Evolutionary conservation across 1,140 invertebrate species (phyloP), one percentile per base, ranked within the genome.

Genomic region (Neotoxoptera formosana): DNA sequence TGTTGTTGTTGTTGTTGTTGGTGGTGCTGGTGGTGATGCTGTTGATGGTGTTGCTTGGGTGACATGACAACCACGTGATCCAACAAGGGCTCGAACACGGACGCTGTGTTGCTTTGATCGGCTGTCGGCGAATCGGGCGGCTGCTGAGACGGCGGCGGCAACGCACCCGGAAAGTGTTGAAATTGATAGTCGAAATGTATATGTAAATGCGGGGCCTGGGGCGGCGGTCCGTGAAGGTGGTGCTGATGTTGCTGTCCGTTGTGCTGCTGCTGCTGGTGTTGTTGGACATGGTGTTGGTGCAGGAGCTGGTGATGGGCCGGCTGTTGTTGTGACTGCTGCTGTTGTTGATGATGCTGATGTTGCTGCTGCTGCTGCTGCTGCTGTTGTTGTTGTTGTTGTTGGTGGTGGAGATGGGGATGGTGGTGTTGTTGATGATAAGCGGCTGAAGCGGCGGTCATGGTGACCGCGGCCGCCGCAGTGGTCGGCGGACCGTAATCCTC

Each of bases 21-120:
- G 4, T 97, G 97, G 91, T 36, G 97, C 94, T 0, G 97, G 97
- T 20, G 97, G 9, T 95, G 97, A 97, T 76, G 97, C 97, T 8
- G 97, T 97, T 95, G 97, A 97, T 4, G 97, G 97, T 94, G 97
- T 96, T 95, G 97, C 97, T 1, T 97, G 96, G 7, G 97, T 97
- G 93, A 30, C 97, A 95, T 0, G 97, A 97, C 17, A 97, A 9
- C 53, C 21, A 93, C 81, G 34, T 93, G 91, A 30, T 93, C 91
- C 81, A 84, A n/a, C 91, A 93, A 96, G 94, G 97, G 96, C 56
- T 97, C 96, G 21, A 96, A 95, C 94, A 95, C 95, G 17, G 95
- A 94, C 9, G 94, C 93, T 53, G 94, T 94, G 60, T 93, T 94
- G 93, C 93, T 94, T 90, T 94, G 95, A 34, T 94, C 94, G 91